phyloP scores from a whole-genome alignment of 2,888 invertebrate species.

The Noctua pronuba region DNA sequence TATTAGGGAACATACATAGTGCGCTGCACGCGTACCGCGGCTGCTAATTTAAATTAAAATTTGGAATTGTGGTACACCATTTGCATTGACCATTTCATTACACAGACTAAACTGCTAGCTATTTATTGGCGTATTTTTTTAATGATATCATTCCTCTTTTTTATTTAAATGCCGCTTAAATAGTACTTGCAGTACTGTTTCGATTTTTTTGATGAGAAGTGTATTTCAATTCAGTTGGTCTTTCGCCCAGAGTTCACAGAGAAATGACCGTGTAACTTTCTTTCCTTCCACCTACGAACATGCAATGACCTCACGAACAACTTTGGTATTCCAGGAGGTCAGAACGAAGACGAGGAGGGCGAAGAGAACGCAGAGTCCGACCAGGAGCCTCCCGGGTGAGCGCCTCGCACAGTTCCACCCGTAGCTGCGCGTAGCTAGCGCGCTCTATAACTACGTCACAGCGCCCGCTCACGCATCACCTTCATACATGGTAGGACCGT shows the following conservation, averaged over 20 bases:
- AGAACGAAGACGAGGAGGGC: slow-evolving; percentile 91
- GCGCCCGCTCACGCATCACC: slow-evolving; percentile 4
- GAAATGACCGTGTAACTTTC: not conserved
- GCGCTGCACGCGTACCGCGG: slow-evolving; percentile 91
- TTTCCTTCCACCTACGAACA: not conserved
- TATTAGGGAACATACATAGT: slow-evolving; percentile 75
- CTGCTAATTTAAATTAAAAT: slow-evolving; percentile 73
- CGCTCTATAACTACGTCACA: slow-evolving; percentile 7
- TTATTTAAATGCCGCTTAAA: too few species aligned
- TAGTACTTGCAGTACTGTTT: too few species aligned
- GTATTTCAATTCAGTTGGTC: not conserved
- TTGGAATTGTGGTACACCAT: too few species aligned
- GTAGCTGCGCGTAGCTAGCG: slow-evolving; percentile 4
- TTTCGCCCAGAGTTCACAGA: not conserved
- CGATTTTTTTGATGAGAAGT: too few species aligned
- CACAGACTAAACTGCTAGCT: too few species aligned
- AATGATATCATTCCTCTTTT: too few species aligned
- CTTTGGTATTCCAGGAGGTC: slow-evolving; percentile 75
- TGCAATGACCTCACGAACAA: not conserved
- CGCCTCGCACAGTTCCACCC: not conserved
- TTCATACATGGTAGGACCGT: not conserved
- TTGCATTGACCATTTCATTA: too few species aligned
- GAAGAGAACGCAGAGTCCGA: slow-evolving; percentile 92
- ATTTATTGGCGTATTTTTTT: too few species aligned
- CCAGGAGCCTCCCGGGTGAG: slow-evolving; percentile 81